Conservation (phyloP, 2,113 vertebrate species). For the Plectropomus leopardus region DNA sequence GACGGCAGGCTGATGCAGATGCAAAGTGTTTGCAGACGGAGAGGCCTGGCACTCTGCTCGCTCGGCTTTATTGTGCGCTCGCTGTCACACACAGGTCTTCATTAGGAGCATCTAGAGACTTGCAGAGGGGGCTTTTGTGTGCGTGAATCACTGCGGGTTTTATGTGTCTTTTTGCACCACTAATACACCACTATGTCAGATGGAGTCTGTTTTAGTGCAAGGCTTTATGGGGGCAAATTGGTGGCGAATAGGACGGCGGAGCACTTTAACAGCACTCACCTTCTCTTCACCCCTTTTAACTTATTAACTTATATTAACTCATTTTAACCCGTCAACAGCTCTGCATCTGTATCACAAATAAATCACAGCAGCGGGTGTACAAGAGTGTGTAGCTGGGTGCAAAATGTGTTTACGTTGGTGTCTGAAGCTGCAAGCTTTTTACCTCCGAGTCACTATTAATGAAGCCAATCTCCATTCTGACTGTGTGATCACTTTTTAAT, state of each 20-base stretch:
- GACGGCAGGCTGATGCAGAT: constrained; percentile 62
- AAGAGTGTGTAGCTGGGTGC: constrained; percentile 23
- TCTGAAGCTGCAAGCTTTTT: constrained; percentile 57
- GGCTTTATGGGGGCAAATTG: constrained; percentile 84
- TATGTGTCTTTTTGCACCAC: constrained; percentile 84
- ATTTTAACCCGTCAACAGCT: constrained; percentile 77
- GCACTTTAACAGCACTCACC: constrained; percentile 83
- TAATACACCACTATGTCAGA: constrained; percentile 81
- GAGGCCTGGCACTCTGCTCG: constrained; percentile 42
- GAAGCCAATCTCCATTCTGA: constrained; percentile 73
- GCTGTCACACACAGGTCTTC: constrained; percentile 80
- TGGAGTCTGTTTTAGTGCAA: constrained; percentile 79
- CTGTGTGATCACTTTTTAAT: constrained; percentile 78
- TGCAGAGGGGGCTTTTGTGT: constrained; percentile 79
- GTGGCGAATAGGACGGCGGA: constrained; percentile 78
- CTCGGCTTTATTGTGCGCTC: constrained; percentile 70
- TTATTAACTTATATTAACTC: constrained; percentile 85
- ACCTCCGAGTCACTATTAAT: constrained; percentile 66
- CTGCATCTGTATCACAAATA: constrained; percentile 64
- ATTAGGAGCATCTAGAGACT: constrained; percentile 80
- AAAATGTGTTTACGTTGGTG: constrained; percentile 71
- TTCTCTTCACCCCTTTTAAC: constrained; percentile 82
- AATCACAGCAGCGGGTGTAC: constrained; percentile 48
- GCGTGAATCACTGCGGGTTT: constrained; percentile 80
- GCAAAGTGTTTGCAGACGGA: constrained; percentile 65